Base-by-base conservation (phyloP, 2,888 invertebrate species). In the Cheilosia scutellata region DNA sequence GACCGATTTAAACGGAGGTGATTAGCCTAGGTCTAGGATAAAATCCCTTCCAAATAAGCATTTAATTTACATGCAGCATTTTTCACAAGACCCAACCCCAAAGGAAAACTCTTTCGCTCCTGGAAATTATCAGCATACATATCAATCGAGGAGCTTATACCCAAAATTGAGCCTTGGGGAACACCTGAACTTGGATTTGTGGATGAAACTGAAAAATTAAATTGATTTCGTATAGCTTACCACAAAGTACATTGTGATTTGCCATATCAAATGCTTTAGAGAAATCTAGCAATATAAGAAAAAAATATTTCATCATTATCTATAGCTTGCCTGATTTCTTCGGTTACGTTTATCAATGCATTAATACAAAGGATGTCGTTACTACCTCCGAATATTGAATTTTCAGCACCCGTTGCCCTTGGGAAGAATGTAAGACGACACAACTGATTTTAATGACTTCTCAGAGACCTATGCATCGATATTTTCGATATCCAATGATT, bases 71-170 rank as follows among this genome's bases (percentile, higher is more conserved):
- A 13, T 0, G 44, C 60, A 13, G 60, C 60, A 42, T 60, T 25
- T 60, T 44, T 44, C 11, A 60, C 60, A 27, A 60, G 3, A 25
- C 58, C 40, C 42, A 60, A 60, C 3, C 58, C 40, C 42, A 60
- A 60, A 1, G 58, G 58, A 58, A 62, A 33, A 49, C 47, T 33
- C 20, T 33, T 49, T 16, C 20, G 47, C 33, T 33, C 13, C 16
- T 49, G 20, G n/a, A 63, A 29, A 62, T 62, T 44, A 44, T 62
- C 62, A 29, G 29, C 62, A 37, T 44, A 62, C 62, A 44, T 62
- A 20, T 20, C 20, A 20, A 1, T 20, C 20, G 20, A 20, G 20
- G 20, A 20, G 20, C 2, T 20, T 20, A 20, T 2, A 20, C 20
- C 20, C 20, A 20, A 20, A 20, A 20, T 20, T 20, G 20, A 20